Evolutionary conservation across 1,140 invertebrate genomes (phyloP).

Genomic region (Cardiocondyla obscurior): DNA sequence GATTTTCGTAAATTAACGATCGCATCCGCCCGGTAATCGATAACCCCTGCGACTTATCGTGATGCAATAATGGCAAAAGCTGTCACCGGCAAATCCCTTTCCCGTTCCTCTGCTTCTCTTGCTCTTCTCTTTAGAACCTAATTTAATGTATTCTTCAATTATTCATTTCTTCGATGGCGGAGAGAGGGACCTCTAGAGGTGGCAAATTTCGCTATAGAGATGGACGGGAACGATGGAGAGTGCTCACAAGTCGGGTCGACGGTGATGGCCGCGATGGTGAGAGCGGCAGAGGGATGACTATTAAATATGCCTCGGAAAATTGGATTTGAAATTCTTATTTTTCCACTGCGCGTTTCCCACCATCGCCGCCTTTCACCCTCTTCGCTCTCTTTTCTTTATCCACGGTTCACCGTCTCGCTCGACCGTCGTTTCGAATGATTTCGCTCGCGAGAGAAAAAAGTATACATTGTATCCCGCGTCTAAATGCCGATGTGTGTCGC

Average conservation of each 20-base stretch:
- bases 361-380: not conserved
- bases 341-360: constrained; percentile 59
- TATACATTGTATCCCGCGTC: constrained; percentile 58
- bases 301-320: constrained; percentile 77
- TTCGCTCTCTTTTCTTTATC: constrained; percentile 8
- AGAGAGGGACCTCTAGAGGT: constrained; percentile 22
- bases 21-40: not conserved
- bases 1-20: constrained; percentile 37
- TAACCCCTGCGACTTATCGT: constrained; percentile 31
- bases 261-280: constrained; percentile 11
- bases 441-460: constrained; percentile 38
- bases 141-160: constrained; percentile 62
- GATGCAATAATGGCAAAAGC: not conserved
- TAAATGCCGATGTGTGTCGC: constrained; percentile 75
- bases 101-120: not conserved
- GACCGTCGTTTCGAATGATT: constrained; percentile 16
- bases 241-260: constrained; percentile 14
- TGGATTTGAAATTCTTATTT: constrained; percentile 79
- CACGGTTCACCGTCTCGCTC: constrained; percentile 17
- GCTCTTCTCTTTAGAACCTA: not conserved
- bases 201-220: constrained; percentile 41
- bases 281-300: constrained; percentile 58
- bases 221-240: constrained; percentile 2
- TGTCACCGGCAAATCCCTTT: constrained; percentile 17
- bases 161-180: constrained; percentile 29